Conservation (phyloP, 2,113 vertebrate species). For the human region DNA sequence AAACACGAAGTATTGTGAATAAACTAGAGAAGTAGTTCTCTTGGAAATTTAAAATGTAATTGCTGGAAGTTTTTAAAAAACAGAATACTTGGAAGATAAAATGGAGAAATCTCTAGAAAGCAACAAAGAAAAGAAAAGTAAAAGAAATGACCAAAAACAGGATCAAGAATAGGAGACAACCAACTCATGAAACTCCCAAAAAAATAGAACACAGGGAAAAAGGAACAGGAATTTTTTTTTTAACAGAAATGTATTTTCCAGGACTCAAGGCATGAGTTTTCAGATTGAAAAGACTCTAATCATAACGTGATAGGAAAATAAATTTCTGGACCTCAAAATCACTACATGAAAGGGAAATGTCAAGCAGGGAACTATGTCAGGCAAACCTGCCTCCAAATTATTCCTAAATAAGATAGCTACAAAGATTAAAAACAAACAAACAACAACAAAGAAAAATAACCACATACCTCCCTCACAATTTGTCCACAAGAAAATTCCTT, state of each 20-base stretch:
- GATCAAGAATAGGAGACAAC: background rate
- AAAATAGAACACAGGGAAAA: background rate
- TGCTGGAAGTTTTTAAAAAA: background rate
- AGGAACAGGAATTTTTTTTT: background rate
- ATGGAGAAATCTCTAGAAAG: background rate
- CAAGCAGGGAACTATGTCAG: too few relatives aligned
- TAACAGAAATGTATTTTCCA: background rate
- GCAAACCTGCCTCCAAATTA: too few relatives aligned
- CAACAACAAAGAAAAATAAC: too few relatives aligned
- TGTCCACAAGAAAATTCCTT: too few relatives aligned
- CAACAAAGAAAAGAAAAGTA: background rate
- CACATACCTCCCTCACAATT: too few relatives aligned
- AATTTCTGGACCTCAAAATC: too few relatives aligned
- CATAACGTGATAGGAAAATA: too few relatives aligned
- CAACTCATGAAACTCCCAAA: background rate
- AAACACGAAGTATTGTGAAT: background rate
- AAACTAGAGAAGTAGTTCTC: background rate
- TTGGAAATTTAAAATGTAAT: background rate
- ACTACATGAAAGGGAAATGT: too few relatives aligned
- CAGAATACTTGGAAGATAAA: background rate
- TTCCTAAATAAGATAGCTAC: too few relatives aligned
- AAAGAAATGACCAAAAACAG: background rate
- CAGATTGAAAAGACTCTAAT: background rate
- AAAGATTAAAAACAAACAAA: too few relatives aligned
- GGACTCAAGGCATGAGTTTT: background rate